A percentile compares a stretch with the other conserved stretches of the same genome.
Evolutionary conservation across 2,113 vertebrate species (phyloP).

Genomic region (Albula glossodonta): DNA sequence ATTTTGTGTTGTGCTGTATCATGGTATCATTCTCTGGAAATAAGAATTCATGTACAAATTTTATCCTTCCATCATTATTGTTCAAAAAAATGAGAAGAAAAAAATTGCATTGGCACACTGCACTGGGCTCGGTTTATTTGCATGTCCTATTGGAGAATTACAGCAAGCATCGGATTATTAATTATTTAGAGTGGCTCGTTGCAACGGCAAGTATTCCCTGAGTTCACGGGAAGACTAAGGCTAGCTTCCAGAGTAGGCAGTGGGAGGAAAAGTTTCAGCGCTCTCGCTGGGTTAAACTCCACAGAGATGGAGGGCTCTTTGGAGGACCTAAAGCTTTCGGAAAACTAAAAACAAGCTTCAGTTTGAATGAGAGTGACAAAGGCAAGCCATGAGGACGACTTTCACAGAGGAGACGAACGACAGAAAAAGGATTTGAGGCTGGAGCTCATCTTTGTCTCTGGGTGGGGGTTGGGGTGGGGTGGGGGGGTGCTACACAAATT

Average conservation of each 20-base stretch:
- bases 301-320: too few relatives aligned
- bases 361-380: not conserved
- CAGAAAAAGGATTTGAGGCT: not conserved
- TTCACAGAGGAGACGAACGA: not conserved
- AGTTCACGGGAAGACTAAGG: not conserved
- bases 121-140: not conserved
- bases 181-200: slow-evolving; percentile 33
- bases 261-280: not conserved
- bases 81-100: slow-evolving; percentile 3
- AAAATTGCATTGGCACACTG: not conserved
- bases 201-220: slow-evolving; percentile 38
- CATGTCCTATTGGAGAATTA: not conserved
- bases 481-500: slow-evolving; percentile 27
- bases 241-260: slow-evolving; percentile 11
- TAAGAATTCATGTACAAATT: too few relatives aligned
- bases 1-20: too few relatives aligned
- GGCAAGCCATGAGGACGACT: not conserved
- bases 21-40: too few relatives aligned
- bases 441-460: not conserved
- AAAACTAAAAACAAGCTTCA: not conserved
- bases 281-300: too few relatives aligned
- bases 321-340: not conserved
- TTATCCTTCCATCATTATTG: not conserved
- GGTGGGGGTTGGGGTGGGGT: too few relatives aligned
- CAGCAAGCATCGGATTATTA: slow-evolving; percentile 30